Conservation (phyloP, 2,113 vertebrate species). For the Podarcis muralis region DNA sequence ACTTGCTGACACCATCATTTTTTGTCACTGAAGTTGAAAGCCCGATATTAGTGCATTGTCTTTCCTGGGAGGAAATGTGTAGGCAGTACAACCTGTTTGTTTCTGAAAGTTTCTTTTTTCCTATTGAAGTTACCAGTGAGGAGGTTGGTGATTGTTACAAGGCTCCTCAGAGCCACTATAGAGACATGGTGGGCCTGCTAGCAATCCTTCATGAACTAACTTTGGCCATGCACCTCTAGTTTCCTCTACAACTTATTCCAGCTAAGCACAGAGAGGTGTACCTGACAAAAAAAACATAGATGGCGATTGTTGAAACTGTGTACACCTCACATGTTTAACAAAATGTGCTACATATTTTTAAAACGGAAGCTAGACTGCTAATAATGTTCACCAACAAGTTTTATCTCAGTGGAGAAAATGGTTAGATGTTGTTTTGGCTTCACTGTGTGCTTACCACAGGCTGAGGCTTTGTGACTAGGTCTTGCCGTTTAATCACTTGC, state of each 20-base stretch:
- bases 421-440: background rate
- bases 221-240: background rate
- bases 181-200: background rate
- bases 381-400: background rate
- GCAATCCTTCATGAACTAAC: background rate
- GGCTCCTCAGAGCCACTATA: background rate
- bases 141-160: background rate
- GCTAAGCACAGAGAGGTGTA: background rate
- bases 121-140: background rate
- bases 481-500: slow-evolving; percentile 42
- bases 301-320: background rate
- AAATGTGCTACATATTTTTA: background rate
- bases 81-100: background rate
- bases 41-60: too few species aligned
- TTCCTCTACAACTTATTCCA: background rate
- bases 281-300: background rate
- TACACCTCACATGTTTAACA: background rate
- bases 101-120: background rate
- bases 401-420: background rate
- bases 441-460: background rate
- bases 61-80: background rate
- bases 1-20: background rate
- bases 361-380: background rate
- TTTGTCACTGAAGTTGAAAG: background rate
- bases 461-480: background rate